These are phyloP conservation scores for Tyrannus savana DNA, from an alignment of 2,113 vertebrate genomes.

Conservation along the genomic window DNA sequence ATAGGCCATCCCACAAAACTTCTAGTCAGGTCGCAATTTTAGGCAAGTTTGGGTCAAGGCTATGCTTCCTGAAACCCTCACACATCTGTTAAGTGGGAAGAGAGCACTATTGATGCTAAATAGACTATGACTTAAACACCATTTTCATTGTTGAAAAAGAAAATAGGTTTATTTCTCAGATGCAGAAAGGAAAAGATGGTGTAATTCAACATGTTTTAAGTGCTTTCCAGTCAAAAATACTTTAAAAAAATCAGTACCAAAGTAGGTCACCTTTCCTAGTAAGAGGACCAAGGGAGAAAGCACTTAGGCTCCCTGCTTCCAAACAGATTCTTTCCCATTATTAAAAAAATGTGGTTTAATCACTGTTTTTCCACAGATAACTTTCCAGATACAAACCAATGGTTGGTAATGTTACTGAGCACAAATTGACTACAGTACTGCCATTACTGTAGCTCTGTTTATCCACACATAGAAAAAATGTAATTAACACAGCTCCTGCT, in stretches of 20 bases:
- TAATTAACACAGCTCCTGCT: constrained; percentile 1
- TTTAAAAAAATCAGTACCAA: neutral
- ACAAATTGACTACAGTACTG: neutral
- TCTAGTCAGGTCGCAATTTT: neutral
- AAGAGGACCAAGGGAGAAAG: neutral
- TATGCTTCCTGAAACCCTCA: neutral
- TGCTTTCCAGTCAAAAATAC: neutral
- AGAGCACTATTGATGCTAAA: neutral
- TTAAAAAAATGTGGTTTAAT: neutral
- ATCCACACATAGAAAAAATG: neutral
- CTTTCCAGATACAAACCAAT: neutral
- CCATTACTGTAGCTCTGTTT: neutral
- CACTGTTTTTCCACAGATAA: neutral
- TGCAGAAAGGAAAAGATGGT: neutral
- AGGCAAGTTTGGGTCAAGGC: neutral
- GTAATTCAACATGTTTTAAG: neutral
- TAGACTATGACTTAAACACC: neutral
- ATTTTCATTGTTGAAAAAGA: neutral
- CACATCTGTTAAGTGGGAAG: neutral
- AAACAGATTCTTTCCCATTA: neutral
- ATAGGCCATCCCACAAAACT: neutral
- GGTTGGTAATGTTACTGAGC: too few relatives aligned
- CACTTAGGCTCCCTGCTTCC: neutral
- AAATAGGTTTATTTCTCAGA: neutral
- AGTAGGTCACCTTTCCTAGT: neutral